Evolutionary conservation across 2,113 vertebrate genomes (phyloP).

Genomic region (Gasterosteus aculeatus): DNA sequence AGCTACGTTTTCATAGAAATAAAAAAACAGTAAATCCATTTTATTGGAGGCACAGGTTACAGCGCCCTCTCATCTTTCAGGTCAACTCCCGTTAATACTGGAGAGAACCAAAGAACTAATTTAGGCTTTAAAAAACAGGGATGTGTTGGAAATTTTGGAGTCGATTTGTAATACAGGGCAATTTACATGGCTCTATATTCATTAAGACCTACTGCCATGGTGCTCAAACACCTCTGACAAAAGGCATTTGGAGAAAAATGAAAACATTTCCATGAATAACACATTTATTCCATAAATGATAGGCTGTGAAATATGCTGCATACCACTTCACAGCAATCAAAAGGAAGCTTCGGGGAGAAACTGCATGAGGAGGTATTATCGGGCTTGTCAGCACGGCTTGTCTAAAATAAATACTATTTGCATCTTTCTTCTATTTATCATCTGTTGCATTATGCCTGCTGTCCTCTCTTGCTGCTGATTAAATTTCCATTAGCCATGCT

Average conservation of each 20-base stretch:
- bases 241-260: constrained; percentile 31
- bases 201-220: constrained; percentile 29
- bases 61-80: background rate
- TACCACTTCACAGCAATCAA: constrained; percentile 53
- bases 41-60: background rate
- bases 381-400: constrained; percentile 63
- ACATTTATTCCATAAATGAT: constrained; percentile 64
- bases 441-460: constrained; percentile 78
- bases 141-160: background rate
- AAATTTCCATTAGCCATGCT: constrained; percentile 83
- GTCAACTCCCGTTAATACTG: constrained; percentile 4
- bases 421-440: constrained; percentile 78
- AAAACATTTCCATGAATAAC: constrained; percentile 61
- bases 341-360: constrained; percentile 59
- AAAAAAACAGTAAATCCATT: background rate
- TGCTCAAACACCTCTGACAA: constrained; percentile 37
- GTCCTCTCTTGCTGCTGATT: constrained; percentile 80
- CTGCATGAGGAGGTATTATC: constrained; percentile 65
- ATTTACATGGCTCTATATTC: constrained; percentile 58
- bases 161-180: constrained; percentile 36
- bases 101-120: background rate
- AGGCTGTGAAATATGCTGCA: constrained; percentile 59
- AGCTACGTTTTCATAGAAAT: background rate
- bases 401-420: constrained; percentile 79
- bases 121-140: background rate